phyloP scores from a whole-genome alignment of 2,113 vertebrate species.

The Eptesicus fuscus region DNA sequence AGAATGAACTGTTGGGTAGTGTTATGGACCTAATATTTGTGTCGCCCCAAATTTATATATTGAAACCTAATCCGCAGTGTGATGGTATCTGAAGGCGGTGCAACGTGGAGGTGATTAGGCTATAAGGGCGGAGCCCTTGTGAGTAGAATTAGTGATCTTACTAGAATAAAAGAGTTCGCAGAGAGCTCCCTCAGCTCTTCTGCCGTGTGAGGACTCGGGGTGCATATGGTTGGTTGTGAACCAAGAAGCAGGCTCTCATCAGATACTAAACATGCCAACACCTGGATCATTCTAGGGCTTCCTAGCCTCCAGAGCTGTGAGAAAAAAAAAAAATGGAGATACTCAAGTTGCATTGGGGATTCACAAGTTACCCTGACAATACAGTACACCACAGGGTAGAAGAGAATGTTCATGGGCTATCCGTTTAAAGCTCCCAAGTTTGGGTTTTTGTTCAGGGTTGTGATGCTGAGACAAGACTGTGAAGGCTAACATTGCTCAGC shows the following conservation, averaged over 20 bases:
- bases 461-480: not conserved
- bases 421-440: not conserved
- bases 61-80: not conserved
- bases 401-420: no score
- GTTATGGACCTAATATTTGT: not conserved
- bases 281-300: not conserved
- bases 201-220: not conserved
- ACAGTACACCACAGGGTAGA: not conserved
- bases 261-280: not conserved
- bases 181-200: not conserved
- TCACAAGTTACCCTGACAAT: accelerated
- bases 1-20: not conserved
- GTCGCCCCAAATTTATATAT: not conserved
- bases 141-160: not conserved
- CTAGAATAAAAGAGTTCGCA: not conserved
- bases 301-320: not conserved
- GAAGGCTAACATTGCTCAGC: not conserved
- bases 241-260: not conserved
- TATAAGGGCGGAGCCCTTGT: not conserved
- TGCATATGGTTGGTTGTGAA: not conserved
- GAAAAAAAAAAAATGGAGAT: not conserved
- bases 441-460: not conserved
- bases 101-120: not conserved
- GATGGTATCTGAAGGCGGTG: not conserved
- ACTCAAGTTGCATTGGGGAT: accelerated